Evolutionary conservation across 2,888 invertebrate species (phyloP).

Genomic region (Brachypalpus laphriformis): DNA sequence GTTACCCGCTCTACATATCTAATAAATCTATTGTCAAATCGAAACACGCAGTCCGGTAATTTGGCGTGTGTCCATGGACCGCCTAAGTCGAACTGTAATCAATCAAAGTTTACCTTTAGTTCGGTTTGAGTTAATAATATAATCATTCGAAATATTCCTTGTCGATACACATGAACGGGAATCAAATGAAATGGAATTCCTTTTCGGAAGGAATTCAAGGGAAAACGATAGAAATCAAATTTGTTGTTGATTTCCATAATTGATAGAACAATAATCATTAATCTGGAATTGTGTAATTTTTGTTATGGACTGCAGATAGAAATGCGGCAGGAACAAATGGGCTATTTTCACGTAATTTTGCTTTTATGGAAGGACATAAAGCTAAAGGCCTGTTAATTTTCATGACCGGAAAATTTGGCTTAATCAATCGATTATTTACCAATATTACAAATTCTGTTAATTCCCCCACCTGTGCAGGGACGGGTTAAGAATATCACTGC

Average conservation of each 20-base stretch:
- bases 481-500: too few relatives aligned
- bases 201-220: background rate
- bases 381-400: constrained; percentile 11
- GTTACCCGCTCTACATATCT: background rate
- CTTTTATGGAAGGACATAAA: constrained; percentile 17
- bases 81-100: constrained; percentile 8
- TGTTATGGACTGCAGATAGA: constrained; percentile 16
- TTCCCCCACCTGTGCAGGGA: too few relatives aligned
- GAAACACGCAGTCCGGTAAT: constrained; percentile 22
- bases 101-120: constrained; percentile 15
- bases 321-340: background rate
- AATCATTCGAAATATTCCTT: background rate
- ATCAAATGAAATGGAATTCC: background rate
- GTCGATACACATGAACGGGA: background rate
- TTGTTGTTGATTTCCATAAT: constrained; percentile 26
- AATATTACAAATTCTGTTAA: too few relatives aligned
- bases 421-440: too few relatives aligned
- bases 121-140: background rate
- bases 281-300: constrained; percentile 28
- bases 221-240: background rate
- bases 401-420: background rate
- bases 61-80: constrained; percentile 4
- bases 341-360: constrained; percentile 40
- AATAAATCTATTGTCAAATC: constrained; percentile 5
- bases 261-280: constrained; percentile 37